Conservation (phyloP, 2,888 invertebrate species). For the Pyrgus malvae region DNA sequence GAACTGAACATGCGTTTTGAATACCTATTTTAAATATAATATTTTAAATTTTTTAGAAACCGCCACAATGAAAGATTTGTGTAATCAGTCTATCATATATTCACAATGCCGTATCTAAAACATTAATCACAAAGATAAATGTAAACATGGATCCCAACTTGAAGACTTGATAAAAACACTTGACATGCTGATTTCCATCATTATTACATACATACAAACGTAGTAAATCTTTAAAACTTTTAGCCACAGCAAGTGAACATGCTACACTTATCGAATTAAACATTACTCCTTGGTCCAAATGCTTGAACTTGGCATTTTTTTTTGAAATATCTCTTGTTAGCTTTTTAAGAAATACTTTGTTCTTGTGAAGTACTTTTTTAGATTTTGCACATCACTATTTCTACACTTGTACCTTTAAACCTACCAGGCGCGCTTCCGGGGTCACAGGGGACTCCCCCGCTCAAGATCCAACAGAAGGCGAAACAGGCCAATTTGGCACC, state of each 20-base stretch:
- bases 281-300: constrained; percentile 74
- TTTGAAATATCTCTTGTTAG: constrained; percentile 51
- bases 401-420: neutral
- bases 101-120: constrained; percentile 56
- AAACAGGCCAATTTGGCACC: no score
- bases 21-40: neutral
- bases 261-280: constrained; percentile 65
- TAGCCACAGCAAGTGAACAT: constrained; percentile 70
- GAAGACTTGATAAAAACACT: constrained; percentile 64
- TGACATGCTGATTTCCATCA: constrained; percentile 37
- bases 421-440: no score
- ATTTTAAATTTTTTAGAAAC: neutral
- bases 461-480: no score
- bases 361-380: constrained; percentile 40
- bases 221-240: constrained; percentile 55
- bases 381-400: constrained; percentile 33
- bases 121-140: constrained; percentile 72
- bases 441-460: no score
- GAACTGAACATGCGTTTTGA: neutral
- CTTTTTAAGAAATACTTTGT: constrained; percentile 43
- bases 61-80: constrained; percentile 45
- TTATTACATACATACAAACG: constrained; percentile 27
- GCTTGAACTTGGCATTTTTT: constrained; percentile 55
- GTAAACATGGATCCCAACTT: constrained; percentile 72
- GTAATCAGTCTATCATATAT: constrained; percentile 67